phyloP scores from a whole-genome alignment of 2,797 vertebrate species.

The Anguilla anguilla region DNA sequence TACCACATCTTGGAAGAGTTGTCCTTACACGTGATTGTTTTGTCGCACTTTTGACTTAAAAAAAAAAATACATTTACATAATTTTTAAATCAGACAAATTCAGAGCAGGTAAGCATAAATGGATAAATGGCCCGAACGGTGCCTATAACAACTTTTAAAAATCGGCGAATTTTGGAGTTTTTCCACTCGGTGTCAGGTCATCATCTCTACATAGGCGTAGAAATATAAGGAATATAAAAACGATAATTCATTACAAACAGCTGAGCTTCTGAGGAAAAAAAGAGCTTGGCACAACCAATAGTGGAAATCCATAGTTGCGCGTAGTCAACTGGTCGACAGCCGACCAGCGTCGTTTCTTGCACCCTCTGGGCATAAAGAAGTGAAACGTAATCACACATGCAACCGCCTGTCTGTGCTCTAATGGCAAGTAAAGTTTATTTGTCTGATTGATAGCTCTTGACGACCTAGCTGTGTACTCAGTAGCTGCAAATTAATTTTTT shows the following conservation, averaged over 20 bases:
- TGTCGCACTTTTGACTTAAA: slow-evolving; percentile 19
- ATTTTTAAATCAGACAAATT: slow-evolving; percentile 52
- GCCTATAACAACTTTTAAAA: not conserved
- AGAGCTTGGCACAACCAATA: not conserved
- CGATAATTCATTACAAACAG: not conserved
- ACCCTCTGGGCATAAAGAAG: slow-evolving; percentile 3
- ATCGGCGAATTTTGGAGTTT: not conserved
- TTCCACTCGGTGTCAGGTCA: not conserved
- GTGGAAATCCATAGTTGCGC: not conserved
- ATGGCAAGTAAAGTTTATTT: not conserved
- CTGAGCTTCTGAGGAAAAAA: not conserved
- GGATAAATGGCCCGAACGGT: not conserved
- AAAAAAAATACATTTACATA: slow-evolving; percentile 56
- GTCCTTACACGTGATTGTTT: slow-evolving; percentile 47
- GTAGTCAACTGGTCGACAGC: not conserved
- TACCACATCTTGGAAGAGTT: slow-evolving; percentile 35
- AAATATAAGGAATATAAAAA: not conserved
- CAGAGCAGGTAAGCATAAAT: slow-evolving; percentile 53
- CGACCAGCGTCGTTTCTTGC: not conserved
- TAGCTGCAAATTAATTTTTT: not conserved
- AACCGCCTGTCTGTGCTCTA: not conserved
- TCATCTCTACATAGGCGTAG: too few species aligned
- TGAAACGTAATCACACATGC: not conserved
- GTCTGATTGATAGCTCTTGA: not conserved
- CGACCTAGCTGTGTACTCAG: not conserved